Evolutionary conservation across 2,888 invertebrate species (phyloP).

Genomic region (Boloria euphrosyne): DNA sequence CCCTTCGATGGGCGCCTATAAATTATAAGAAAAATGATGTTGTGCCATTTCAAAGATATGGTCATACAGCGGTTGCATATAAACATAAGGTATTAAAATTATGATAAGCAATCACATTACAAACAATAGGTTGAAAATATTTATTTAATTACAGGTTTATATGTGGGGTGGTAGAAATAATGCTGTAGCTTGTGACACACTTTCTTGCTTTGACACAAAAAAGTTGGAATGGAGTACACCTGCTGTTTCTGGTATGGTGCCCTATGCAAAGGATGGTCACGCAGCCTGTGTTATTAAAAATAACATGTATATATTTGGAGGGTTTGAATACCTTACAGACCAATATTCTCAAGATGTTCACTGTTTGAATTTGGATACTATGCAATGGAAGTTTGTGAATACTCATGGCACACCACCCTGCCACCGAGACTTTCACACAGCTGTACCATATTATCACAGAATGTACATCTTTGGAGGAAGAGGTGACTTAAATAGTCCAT

Average conservation of each 20-base stretch:
- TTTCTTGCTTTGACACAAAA: slow-evolving; percentile 91
- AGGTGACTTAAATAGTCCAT: slow-evolving; percentile 85
- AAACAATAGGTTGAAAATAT: neutral
- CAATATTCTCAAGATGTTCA: slow-evolving; percentile 91
- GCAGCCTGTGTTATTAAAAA: slow-evolving; percentile 91
- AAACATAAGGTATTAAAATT: slow-evolving; percentile 80
- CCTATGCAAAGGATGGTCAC: slow-evolving; percentile 94
- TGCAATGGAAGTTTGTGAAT: slow-evolving; percentile 86
- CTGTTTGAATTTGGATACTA: slow-evolving; percentile 86
- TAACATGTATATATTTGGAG: slow-evolving; percentile 95
- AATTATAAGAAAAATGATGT: slow-evolving; percentile 75
- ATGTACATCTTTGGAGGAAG: slow-evolving; percentile 97
- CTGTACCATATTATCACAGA: slow-evolving; percentile 87
- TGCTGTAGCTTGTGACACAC: slow-evolving; percentile 87
- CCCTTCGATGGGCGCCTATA: slow-evolving; percentile 83
- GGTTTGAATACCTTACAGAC: slow-evolving; percentile 92
- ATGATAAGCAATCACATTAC: neutral
- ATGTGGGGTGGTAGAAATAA: slow-evolving; percentile 98
- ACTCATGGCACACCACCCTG: slow-evolving; percentile 85
- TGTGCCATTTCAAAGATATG: slow-evolving; percentile 93
- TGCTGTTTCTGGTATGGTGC: slow-evolving; percentile 85
- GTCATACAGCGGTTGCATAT: slow-evolving; percentile 94
- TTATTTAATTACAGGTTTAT: slow-evolving; percentile 79
- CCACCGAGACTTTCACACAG: slow-evolving; percentile 94
- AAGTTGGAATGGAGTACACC: slow-evolving; percentile 86